Conservation (phyloP, 2,113 vertebrate genomes). For the Pteropus alecto region DNA sequence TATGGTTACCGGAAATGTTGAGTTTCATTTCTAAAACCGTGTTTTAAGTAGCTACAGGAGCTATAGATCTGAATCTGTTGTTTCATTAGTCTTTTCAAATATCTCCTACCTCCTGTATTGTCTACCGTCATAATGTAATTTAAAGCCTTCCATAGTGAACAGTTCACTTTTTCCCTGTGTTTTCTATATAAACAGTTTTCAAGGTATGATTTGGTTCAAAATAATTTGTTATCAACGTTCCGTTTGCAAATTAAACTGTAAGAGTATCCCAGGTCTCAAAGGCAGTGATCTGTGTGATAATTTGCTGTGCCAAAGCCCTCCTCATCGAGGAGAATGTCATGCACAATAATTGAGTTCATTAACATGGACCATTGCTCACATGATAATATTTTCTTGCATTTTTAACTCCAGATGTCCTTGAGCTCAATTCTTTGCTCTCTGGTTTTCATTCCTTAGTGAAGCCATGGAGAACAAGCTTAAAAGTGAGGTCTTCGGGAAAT, state of each 20-base stretch:
- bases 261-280: conserved; percentile 68
- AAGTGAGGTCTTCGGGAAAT: conserved; percentile 6
- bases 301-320: conserved; percentile 48
- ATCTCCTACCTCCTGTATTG: conserved; percentile 91
- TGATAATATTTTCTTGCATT: conserved; percentile 39
- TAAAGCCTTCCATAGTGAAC: conserved; percentile 88
- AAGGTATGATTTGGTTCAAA: conserved; percentile 78
- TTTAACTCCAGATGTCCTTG: conserved; percentile 8
- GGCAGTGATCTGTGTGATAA: conserved; percentile 56
- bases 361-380: conserved; percentile 12
- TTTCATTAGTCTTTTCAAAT: conserved; percentile 87
- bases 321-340: conserved; percentile 35
- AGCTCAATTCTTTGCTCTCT: conserved; percentile 28
- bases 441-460: conserved; percentile 46
- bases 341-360: neutral
- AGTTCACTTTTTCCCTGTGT: conserved; percentile 86
- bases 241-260: conserved; percentile 84
- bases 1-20: conserved; percentile 80
- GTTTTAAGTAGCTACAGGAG: conserved; percentile 84
- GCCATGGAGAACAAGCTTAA: conserved; percentile 27
- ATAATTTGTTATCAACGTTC: conserved; percentile 80
- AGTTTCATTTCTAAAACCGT: conserved; percentile 85
- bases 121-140: conserved; percentile 89
- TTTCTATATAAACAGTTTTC: conserved; percentile 84
- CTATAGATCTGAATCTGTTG: conserved; percentile 85